These are phyloP conservation scores for Ammodytes marinus DNA, from an alignment of 2,113 vertebrate species.

Conservation along the genomic window DNA sequence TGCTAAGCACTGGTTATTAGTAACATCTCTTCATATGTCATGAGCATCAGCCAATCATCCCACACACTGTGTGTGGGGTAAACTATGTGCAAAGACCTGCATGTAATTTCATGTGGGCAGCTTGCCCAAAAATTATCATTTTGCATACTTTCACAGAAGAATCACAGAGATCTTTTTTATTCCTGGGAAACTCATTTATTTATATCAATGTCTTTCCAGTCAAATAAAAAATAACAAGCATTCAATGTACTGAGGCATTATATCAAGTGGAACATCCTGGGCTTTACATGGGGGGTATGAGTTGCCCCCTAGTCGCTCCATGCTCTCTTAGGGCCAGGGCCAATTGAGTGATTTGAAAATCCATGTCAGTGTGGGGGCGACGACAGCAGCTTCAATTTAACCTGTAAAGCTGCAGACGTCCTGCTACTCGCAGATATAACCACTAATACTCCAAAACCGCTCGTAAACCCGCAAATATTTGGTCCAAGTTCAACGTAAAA, in stretches of 20 bases:
- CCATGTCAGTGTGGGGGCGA: background rate
- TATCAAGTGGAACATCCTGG: constrained; percentile 36
- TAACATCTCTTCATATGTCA: constrained; percentile 17
- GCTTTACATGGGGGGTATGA: background rate
- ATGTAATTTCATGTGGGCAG: constrained; percentile 30
- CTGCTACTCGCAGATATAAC: constrained; percentile 36
- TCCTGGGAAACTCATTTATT: constrained; percentile 45
- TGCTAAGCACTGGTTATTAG: constrained; percentile 13
- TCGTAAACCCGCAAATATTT: constrained; percentile 10
- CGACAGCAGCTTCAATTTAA: constrained; percentile 46
- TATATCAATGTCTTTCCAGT: constrained; percentile 36
- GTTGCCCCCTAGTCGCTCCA: constrained; percentile 16
- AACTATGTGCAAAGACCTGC: constrained; percentile 26
- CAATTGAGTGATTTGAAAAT: constrained; percentile 2
- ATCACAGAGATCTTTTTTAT: background rate
- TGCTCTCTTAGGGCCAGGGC: background rate
- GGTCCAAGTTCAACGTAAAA: constrained; percentile 24
- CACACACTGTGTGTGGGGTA: constrained; percentile 1
- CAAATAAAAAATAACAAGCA: constrained; percentile 41
- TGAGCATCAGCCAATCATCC: constrained; percentile 9
- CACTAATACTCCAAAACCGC: constrained; percentile 23
- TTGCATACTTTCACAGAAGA: constrained; percentile 51
- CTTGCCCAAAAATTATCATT: constrained; percentile 10
- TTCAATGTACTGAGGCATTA: constrained; percentile 18
- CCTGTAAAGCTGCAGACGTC: constrained; percentile 25